Evolutionary conservation across 2,888 invertebrate species (phyloP).

Genomic region (Phasia obesa): DNA sequence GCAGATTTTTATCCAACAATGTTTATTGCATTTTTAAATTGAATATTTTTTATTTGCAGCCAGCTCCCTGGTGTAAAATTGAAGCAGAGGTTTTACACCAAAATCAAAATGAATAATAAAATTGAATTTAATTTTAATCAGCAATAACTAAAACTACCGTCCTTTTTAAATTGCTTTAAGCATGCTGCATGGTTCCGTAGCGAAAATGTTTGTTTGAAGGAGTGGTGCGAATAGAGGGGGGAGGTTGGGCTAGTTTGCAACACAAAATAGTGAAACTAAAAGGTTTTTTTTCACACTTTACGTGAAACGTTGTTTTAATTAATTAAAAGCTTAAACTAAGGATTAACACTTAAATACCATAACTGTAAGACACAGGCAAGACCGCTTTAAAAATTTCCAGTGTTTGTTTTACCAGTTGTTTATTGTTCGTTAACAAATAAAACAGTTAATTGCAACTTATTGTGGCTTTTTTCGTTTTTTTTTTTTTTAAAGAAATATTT

Average conservation of each 20-base stretch:
- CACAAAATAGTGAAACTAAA: slow-evolving; percentile 37
- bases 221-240: too few species aligned
- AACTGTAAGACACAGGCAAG: background rate
- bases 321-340: slow-evolving; percentile 8
- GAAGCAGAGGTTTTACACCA: too few species aligned
- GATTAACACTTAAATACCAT: slow-evolving; percentile 4
- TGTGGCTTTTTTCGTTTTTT: background rate
- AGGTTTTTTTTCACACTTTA: slow-evolving; percentile 7
- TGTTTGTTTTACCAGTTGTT: background rate
- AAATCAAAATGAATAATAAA: slow-evolving; percentile 2
- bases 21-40: slow-evolving; percentile 26
- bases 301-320: background rate
- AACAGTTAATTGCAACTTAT: slow-evolving; percentile 2
- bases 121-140: slow-evolving; percentile 16
- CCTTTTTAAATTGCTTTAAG: background rate
- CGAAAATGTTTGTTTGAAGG: too few species aligned
- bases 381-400: background rate
- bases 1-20: background rate
- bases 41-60: slow-evolving; percentile 12
- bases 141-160: slow-evolving; percentile 8
- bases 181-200: background rate
- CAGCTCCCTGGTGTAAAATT: background rate
- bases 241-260: background rate
- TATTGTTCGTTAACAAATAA: background rate
- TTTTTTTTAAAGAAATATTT: too few species aligned